Conservation (phyloP, 2,797 vertebrate species). For the Bovichtus diacanthus region DNA sequence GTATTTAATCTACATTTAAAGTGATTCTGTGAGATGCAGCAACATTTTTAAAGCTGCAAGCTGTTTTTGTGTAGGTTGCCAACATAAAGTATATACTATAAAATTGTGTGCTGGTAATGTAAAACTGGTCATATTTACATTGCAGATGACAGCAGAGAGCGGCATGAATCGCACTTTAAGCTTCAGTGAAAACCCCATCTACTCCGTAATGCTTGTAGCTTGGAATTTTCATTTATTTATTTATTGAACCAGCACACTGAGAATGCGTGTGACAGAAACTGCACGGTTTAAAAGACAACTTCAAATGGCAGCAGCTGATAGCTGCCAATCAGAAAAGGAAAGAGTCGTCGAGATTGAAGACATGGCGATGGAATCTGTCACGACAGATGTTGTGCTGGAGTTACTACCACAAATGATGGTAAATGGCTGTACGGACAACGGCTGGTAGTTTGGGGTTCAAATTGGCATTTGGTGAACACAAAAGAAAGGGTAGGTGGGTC, state of each 20-base stretch:
- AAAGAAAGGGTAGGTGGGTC: background rate
- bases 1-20: background rate
- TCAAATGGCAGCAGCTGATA: background rate
- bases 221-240: background rate
- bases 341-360: background rate
- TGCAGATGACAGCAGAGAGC: background rate
- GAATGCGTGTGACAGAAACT: background rate
- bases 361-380: background rate
- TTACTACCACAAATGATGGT: background rate
- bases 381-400: background rate
- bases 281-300: background rate
- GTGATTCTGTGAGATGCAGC: background rate
- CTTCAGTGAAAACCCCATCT: background rate
- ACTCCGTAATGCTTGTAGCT: background rate
- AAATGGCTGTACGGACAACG: background rate
- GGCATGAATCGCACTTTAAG: background rate
- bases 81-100: slow-evolving; percentile 15
- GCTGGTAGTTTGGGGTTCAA: background rate
- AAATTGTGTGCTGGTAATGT: background rate
- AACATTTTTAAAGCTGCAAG: background rate
- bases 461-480: background rate
- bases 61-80: background rate
- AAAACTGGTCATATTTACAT: slow-evolving; percentile 26
- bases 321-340: background rate
- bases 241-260: background rate